Evolutionary conservation across 1,140 invertebrate species (phyloP).

Genomic region (Brachystomella parvula): DNA sequence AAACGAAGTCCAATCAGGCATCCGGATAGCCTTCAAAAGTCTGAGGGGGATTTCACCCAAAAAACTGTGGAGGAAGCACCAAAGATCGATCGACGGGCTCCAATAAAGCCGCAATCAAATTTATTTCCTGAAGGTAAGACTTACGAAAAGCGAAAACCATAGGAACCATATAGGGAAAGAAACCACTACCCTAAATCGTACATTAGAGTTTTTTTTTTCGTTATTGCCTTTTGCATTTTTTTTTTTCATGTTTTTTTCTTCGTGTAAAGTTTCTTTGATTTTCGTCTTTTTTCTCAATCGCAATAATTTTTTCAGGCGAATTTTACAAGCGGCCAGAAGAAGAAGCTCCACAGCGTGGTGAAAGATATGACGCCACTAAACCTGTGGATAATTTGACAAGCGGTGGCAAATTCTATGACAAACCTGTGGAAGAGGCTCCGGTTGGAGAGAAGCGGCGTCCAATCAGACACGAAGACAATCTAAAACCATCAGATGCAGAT

Average conservation of each 20-base stretch:
- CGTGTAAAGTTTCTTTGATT: too few relatives aligned
- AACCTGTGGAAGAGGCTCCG: too few relatives aligned
- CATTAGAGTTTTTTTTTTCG: constrained; percentile 35
- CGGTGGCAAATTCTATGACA: too few relatives aligned
- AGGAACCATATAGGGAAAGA: constrained; percentile 21
- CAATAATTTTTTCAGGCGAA: constrained; percentile 34
- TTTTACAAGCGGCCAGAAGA: constrained; percentile 34
- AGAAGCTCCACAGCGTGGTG: constrained; percentile 29
- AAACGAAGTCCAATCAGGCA: constrained; percentile 43
- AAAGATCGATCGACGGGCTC: constrained; percentile 36
- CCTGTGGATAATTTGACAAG: constrained; percentile 40
- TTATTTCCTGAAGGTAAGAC: constrained; percentile 42
- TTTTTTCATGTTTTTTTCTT: too few relatives aligned
- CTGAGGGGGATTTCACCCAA: constrained; percentile 34
- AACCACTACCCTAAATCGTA: constrained; percentile 11
- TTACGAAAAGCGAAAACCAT: constrained; percentile 12
- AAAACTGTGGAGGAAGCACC: constrained; percentile 32
- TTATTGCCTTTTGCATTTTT: too few relatives aligned
- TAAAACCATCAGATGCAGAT: constrained; percentile 46
- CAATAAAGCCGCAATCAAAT: constrained; percentile 20
- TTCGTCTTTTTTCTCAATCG: too few relatives aligned
- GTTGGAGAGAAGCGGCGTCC: constrained; percentile 21
- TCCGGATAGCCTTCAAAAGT: constrained; percentile 46
- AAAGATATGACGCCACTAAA: constrained; percentile 21
- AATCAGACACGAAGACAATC: constrained; percentile 53